Evolutionary conservation across 2,888 invertebrate species (phyloP), one percentile per base, ranked within the genome.

Genomic region (Eurytoma adleriae): DNA sequence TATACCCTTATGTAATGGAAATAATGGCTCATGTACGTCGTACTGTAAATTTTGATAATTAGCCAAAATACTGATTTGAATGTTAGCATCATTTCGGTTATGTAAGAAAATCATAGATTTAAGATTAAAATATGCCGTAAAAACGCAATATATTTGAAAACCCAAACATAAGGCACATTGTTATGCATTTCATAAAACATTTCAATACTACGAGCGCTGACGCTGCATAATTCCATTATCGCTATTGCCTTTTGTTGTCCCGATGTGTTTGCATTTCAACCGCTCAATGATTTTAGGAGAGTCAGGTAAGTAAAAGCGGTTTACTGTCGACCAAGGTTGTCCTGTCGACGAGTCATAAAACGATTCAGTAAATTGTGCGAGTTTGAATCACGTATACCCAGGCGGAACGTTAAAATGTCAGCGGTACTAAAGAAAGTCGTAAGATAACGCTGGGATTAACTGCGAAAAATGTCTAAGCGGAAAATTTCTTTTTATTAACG

Each of bases 261-360:
- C 7, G 40, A 40, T 10, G 40, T 40, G 40, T 40, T 40, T 40
- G 40, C 40, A 40, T 40, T 40, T 40, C 10, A 40, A 10, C 10
- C 10, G 10, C 40, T 24, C 78, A 20, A 72, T 61, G 72, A 78
- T 52, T 78, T 71, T 59, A 66, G 66, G 71, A 59, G 66, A 59
- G 18, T 14, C 30, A 16, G 24, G 57, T 56, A 66, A 68, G 57
- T 68, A 68, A 74, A 74, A 70, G 40, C 57, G 59, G 52, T 57
- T 30, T 64, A 64, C 62, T 69, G 74, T 73, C 69, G 74, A 56
- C 68, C 73, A 73, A 73, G 73, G 79, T 30, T 79, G 20, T 64
- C 16, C n/a, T n/a, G 48, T 18, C n/a, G 48, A 20, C 56, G n/a
- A 64, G 66, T 59, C 69, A 50, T 75, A 79, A 74, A 79, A 40